These are phyloP conservation scores for Paracyprichromis sp. DNA, from an alignment of 2,113 vertebrate genomes.

Conservation along the genomic window DNA sequence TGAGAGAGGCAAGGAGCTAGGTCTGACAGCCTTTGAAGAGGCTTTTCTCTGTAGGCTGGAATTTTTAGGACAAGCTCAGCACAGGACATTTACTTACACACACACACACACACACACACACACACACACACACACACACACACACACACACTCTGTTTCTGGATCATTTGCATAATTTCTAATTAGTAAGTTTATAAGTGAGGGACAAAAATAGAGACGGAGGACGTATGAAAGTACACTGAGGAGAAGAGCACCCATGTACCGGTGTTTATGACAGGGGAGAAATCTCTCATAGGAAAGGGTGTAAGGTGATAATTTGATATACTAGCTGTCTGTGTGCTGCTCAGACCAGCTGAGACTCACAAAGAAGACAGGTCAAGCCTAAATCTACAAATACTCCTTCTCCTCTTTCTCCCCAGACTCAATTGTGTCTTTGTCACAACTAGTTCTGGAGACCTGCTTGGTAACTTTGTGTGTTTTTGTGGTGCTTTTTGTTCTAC, in stretches of 20 bases:
- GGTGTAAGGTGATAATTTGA: conserved; percentile 12
- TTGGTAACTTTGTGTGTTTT: conserved; percentile 58
- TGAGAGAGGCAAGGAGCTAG: conserved; percentile 4
- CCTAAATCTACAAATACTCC: neutral
- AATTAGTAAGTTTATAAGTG: conserved; percentile 38
- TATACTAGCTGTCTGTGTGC: neutral
- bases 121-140: neutral
- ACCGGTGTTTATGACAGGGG: neutral
- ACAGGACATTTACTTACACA: neutral
- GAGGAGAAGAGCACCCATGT: neutral
- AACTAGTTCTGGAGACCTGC: conserved; percentile 73
- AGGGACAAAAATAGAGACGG: conserved; percentile 11
- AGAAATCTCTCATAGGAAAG: neutral
- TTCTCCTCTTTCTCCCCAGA: conserved; percentile 56
- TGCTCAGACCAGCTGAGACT: conserved; percentile 14
- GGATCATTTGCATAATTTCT: conserved; percentile 48
- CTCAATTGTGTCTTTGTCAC: conserved; percentile 74
- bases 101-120: neutral
- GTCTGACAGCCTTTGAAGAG: conserved; percentile 40
- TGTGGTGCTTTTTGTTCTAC: neutral
- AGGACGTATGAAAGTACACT: neutral
- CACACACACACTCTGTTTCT: neutral
- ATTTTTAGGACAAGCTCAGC: conserved; percentile 23
- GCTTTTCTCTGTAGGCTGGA: conserved; percentile 25
- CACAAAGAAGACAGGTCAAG: neutral